Conservation (phyloP, 2,888 invertebrate genomes). For the Cyaniris semiargus region DNA sequence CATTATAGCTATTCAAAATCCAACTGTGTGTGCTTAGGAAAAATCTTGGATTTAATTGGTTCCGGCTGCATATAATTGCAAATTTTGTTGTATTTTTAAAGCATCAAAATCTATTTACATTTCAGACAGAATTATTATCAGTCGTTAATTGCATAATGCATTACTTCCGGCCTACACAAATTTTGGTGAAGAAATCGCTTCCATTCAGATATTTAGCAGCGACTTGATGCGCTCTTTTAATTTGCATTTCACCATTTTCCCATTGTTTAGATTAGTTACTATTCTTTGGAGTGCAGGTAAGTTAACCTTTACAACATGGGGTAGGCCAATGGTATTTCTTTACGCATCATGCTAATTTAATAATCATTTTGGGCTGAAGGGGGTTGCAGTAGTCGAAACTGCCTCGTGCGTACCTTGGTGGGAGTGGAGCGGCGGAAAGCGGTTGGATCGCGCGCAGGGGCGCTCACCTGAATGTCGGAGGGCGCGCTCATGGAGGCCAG, state of each 20-base stretch:
- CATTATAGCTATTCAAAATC: not conserved
- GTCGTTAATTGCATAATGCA: too few relatives aligned
- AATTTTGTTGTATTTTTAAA: not conserved
- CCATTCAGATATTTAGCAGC: not conserved
- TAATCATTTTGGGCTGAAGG: not conserved
- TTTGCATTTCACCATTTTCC: not conserved
- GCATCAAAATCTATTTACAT: not conserved
- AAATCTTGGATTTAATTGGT: not conserved
- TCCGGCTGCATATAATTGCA: not conserved
- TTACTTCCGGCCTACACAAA: too few relatives aligned
- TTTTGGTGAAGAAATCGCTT: not conserved
- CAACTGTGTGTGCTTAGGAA: not conserved
- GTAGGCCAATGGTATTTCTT: not conserved
- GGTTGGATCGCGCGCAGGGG: constrained; percentile 76
- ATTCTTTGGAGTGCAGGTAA: not conserved
- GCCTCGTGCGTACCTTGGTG: constrained; percentile 77
- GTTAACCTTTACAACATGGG: not conserved
- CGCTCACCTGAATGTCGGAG: constrained; percentile 84
- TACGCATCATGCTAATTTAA: constrained; percentile 3
- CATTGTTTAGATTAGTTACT: not conserved
- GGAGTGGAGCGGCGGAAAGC: constrained; percentile 76
- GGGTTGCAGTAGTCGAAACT: constrained; percentile 54
- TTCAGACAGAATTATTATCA: not conserved
- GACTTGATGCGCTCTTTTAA: not conserved
- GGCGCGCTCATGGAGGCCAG: constrained; percentile 83